Percentiles rank a stretch among this genome's conserved stretches.
These are phyloP conservation scores for Actinopyga echinites DNA, from an alignment of 53 echinoderm and acorn worm species.

Conservation along the genomic window DNA sequence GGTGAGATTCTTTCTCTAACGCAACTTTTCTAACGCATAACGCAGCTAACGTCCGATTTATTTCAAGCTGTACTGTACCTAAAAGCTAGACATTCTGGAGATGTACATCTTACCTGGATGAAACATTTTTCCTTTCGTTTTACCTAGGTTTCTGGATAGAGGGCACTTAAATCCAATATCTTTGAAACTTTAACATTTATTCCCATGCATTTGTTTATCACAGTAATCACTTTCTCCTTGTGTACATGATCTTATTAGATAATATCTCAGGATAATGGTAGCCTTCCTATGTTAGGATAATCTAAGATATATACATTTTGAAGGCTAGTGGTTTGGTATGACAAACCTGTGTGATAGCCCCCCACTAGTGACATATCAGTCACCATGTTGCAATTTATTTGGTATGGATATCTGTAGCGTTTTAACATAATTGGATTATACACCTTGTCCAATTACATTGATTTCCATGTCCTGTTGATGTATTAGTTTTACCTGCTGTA, in stretches of 20 bases:
- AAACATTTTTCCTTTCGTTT: no score
- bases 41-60: no score
- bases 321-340: neutral
- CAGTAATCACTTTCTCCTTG: neutral
- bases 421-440: conserved; percentile 14
- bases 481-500: conserved; percentile 4
- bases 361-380: neutral
- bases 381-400: neutral
- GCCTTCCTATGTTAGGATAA: neutral
- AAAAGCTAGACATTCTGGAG: no score
- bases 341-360: neutral
- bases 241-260: neutral
- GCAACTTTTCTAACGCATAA: no score
- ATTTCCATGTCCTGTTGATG: conserved; percentile 14
- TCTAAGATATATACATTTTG: neutral
- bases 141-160: neutral
- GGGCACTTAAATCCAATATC: conserved; percentile 4
- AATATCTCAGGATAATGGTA: no score
- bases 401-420: neutral
- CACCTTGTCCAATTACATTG: conserved; percentile 18
- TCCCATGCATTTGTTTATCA: neutral
- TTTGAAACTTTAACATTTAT: conserved; percentile 3
- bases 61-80: no score
- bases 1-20: no score
- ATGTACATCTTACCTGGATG: no score